Evolutionary conservation across 1,140 invertebrate species (phyloP).

Genomic region (Sarcophaga peregrina): DNA sequence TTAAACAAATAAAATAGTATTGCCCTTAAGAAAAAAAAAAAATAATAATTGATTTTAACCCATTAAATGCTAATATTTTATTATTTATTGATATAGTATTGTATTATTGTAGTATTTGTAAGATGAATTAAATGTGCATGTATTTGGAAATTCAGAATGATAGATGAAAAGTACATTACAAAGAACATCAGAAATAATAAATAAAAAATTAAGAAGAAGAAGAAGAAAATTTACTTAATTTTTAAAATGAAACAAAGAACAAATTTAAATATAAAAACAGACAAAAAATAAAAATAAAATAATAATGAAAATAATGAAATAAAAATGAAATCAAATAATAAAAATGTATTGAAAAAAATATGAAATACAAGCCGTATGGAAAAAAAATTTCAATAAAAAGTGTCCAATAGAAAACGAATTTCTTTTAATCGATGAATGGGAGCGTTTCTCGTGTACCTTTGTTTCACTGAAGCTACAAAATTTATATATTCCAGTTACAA

Average conservation of each 20-base stretch:
- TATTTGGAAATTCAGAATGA: conserved; percentile 41
- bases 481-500: too few species aligned
- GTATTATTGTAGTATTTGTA: conserved; percentile 31
- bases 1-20: conserved; percentile 20
- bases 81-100: conserved; percentile 29
- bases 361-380: not conserved
- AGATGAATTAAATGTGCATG: conserved; percentile 36
- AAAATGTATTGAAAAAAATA: conserved; percentile 7
- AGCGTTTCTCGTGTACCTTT: too few species aligned
- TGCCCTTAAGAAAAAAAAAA: too few species aligned
- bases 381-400: conserved; percentile 42
- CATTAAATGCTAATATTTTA: conserved; percentile 32
- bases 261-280: not conserved
- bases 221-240: not conserved
- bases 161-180: conserved; percentile 38
- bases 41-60: conserved; percentile 35
- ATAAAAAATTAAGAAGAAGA: too few species aligned
- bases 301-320: not conserved
- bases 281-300: too few species aligned
- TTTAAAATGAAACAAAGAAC: not conserved
- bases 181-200: not conserved
- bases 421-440: too few species aligned
- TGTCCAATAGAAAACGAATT: not conserved
- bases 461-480: too few species aligned
- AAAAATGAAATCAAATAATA: not conserved